These are phyloP conservation scores for Ectropis crepuscularia DNA, from an alignment of 2,888 invertebrate genomes.

Conservation along the genomic window DNA sequence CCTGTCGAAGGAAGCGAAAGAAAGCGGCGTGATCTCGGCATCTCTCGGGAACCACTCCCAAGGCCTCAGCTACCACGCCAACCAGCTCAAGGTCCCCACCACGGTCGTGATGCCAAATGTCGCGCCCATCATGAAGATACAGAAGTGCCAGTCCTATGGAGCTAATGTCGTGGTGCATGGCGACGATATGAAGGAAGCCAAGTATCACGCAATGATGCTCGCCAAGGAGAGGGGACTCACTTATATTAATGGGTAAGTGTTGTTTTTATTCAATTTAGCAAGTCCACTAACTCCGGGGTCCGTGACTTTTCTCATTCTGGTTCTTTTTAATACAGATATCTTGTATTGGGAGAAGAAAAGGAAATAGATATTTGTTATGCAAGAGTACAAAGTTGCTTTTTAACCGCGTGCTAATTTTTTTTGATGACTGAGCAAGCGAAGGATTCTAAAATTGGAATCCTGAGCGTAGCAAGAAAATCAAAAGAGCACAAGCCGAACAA, in stretches of 20 bases:
- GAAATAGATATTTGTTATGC: no score
- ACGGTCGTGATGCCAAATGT: conserved; percentile 98
- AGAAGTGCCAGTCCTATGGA: conserved; percentile 92
- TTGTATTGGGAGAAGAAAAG: no score
- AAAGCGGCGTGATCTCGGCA: conserved; percentile 94
- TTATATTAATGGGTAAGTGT: conserved; percentile 94
- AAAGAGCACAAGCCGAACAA: no score
- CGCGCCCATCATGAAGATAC: conserved; percentile 98
- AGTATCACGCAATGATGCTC: conserved; percentile 90
- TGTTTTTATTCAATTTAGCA: not conserved
- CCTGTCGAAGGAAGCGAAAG: conserved; percentile 88
- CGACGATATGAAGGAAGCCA: conserved; percentile 93
- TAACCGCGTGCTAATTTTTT: no score
- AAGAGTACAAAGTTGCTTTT: no score
- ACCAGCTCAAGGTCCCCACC: conserved; percentile 87
- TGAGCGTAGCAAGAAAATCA: no score
- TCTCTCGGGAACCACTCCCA: conserved; percentile 98
- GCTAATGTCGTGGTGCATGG: conserved; percentile 94
- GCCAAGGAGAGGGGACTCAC: conserved; percentile 88
- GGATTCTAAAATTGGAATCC: no score
- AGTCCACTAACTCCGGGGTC: no score
- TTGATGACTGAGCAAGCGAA: no score
- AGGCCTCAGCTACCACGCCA: conserved; percentile 91
- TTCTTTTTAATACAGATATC: no score
- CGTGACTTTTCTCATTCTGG: no score